Evolutionary conservation across 2,797 vertebrate species (phyloP).

Genomic region (Sebastes goodei): DNA sequence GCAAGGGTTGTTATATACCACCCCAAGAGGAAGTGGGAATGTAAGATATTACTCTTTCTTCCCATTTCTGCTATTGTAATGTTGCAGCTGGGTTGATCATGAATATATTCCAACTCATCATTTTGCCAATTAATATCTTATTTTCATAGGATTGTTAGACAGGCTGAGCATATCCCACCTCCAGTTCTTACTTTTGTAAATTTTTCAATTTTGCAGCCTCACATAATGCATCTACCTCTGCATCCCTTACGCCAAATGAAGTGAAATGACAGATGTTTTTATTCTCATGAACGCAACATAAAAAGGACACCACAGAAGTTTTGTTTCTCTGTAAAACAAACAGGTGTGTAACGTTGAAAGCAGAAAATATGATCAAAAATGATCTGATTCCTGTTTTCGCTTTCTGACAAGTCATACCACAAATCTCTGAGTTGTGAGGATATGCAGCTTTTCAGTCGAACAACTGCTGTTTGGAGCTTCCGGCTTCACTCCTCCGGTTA

Average conservation of each 20-base stretch:
- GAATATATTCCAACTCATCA: not conserved
- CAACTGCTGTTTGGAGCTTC: not conserved
- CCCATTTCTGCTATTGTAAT: not conserved
- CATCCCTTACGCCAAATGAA: not conserved
- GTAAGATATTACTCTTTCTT: not conserved
- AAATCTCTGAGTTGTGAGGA: not conserved
- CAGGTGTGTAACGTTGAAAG: slow-evolving; percentile 52
- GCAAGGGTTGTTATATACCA: slow-evolving; percentile 28
- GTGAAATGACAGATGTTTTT: not conserved
- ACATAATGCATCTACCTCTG: not conserved
- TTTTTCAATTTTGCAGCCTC: not conserved
- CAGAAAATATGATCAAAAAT: slow-evolving; percentile 23
- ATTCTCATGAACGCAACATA: not conserved
- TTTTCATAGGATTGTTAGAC: not conserved
- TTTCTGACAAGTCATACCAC: not conserved
- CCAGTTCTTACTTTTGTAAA: no score
- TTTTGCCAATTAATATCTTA: not conserved
- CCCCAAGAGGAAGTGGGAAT: slow-evolving; percentile 63
- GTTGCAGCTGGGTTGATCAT: not conserved
- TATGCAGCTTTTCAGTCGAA: not conserved
- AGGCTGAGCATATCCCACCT: not conserved
- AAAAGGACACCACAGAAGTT: slow-evolving; percentile 19
- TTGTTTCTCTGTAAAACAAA: slow-evolving; percentile 35
- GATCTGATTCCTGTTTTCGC: slow-evolving; percentile 41
- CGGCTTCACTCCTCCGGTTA: not conserved